phyloP scores from a whole-genome alignment of 2,113 vertebrate species.

The Scytalopus superciliaris region DNA sequence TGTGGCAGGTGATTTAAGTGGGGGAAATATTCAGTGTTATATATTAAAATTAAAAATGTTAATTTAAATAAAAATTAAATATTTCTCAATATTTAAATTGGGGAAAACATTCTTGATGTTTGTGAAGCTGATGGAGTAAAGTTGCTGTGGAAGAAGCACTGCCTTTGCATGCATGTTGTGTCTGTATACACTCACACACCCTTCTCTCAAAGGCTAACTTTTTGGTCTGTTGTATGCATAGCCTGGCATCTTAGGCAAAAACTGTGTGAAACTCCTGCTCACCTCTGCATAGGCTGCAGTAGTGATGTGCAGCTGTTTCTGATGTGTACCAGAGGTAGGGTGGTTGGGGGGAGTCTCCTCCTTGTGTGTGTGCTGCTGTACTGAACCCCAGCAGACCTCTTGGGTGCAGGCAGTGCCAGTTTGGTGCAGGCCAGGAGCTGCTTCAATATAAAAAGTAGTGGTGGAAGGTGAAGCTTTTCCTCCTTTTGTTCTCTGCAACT shows the following conservation, averaged over 20 bases:
- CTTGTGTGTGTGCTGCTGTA: background rate
- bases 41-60: background rate
- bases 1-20: background rate
- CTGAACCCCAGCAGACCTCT: background rate
- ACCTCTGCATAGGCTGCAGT: background rate
- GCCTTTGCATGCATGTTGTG: rapidly evolving
- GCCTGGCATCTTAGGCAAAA: background rate
- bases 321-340: rapidly evolving
- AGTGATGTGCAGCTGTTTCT: background rate
- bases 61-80: background rate
- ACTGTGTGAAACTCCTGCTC: background rate
- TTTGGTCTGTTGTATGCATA: background rate
- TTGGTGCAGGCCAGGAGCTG: background rate
- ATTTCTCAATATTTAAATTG: background rate
- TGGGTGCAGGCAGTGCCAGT: background rate
- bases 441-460: background rate
- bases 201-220: background rate
- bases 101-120: background rate
- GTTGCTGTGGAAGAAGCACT: background rate
- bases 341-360: background rate
- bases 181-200: rapidly evolving
- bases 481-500: background rate
- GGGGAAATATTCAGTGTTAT: background rate
- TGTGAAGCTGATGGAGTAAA: background rate
- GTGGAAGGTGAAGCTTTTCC: background rate